These are phyloP conservation scores for Pycnomerus fuliginosus DNA, from an alignment of 2,888 invertebrate genomes.

Conservation along the genomic window DNA sequence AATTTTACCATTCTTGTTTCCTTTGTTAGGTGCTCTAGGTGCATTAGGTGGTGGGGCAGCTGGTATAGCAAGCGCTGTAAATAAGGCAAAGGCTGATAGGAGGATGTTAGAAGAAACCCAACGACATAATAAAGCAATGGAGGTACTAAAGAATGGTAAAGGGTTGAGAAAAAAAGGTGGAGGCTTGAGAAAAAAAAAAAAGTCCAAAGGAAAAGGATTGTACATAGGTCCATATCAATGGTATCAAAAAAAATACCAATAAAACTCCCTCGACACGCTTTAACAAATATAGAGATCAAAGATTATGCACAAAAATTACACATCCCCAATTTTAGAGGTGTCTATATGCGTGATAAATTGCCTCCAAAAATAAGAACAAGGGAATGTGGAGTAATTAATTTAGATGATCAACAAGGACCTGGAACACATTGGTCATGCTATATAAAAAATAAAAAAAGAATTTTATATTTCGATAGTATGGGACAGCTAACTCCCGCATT, in stretches of 20 bases:
- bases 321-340: constrained; percentile 19
- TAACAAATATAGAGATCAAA: constrained; percentile 11
- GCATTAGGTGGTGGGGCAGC: constrained; percentile 44
- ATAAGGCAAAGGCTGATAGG: constrained; percentile 41
- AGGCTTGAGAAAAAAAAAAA: constrained; percentile 1
- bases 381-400: constrained; percentile 24
- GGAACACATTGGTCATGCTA: constrained; percentile 27
- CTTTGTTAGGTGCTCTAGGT: constrained; percentile 42
- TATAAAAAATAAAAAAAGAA: constrained; percentile 10
- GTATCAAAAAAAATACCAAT: constrained; percentile 13
- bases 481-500: constrained; percentile 18
- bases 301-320: constrained; percentile 7
- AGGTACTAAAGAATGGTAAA: constrained; percentile 37
- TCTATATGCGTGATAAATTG: constrained; percentile 16
- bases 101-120: constrained; percentile 13
- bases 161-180: constrained; percentile 12
- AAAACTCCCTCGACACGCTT: constrained; percentile 15
- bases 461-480: constrained; percentile 24
- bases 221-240: constrained; percentile 30
- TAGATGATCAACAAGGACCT: constrained; percentile 13
- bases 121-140: constrained; percentile 45
- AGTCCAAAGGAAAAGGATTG: constrained; percentile 25
- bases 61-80: constrained; percentile 42
- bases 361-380: constrained; percentile 10
- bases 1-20: constrained; percentile 40